phyloP scores from a whole-genome alignment of 2,888 invertebrate species.

The Choreutis nemorana region DNA sequence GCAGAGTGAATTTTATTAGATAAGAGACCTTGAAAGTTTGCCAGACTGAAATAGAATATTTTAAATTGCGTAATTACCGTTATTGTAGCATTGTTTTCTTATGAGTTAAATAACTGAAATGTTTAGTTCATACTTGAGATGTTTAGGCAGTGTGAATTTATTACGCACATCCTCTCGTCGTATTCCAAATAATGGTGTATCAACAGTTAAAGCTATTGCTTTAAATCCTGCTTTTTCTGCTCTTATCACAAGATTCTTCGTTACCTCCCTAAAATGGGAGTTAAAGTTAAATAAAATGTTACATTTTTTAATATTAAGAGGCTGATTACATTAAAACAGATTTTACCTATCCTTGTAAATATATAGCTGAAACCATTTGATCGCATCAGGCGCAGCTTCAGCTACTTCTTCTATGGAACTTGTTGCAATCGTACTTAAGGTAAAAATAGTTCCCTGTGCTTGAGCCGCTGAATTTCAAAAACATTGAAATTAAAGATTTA shows the following conservation, averaged over 20 bases:
- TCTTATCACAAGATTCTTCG: slow-evolving; percentile 73
- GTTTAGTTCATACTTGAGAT: slow-evolving; percentile 27
- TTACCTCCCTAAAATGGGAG: slow-evolving; percentile 71
- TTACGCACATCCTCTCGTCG: slow-evolving; percentile 84
- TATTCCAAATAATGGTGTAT: slow-evolving; percentile 87
- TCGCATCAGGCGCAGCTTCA: slow-evolving; percentile 73
- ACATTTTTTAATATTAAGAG: neutral
- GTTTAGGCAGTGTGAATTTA: slow-evolving; percentile 81
- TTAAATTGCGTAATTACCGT: neutral
- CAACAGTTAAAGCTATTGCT: slow-evolving; percentile 88
- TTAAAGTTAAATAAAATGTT: no score
- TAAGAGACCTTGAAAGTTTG: slow-evolving; percentile 75
- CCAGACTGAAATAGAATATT: slow-evolving; percentile 65
- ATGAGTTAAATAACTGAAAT: neutral
- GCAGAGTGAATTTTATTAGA: slow-evolving; percentile 53
- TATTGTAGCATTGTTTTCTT: neutral
- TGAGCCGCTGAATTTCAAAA: slow-evolving; percentile 72
- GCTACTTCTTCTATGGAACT: slow-evolving; percentile 90
- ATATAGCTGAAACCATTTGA: slow-evolving; percentile 93
- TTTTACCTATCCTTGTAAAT: slow-evolving; percentile 83
- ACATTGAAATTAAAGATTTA: no score
- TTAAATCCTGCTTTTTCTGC: slow-evolving; percentile 87
- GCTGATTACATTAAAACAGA: neutral
- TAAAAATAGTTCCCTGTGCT: slow-evolving; percentile 77
- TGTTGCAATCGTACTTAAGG: slow-evolving; percentile 86